phyloP scores from a whole-genome alignment of 64 coral and sea anemone genomes.

The Anthopleura sola region DNA sequence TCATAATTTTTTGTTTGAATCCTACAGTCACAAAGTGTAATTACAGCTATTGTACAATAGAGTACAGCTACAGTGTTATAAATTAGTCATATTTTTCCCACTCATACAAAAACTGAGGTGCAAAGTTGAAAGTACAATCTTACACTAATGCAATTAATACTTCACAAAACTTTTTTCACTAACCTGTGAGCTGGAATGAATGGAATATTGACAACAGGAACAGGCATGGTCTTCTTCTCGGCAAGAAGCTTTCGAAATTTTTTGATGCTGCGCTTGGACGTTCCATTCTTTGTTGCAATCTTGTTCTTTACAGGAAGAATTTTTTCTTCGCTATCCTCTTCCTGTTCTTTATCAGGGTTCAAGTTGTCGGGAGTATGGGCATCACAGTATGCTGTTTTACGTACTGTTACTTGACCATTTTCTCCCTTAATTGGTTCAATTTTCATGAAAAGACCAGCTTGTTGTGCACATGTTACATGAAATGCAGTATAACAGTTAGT shows the following conservation, averaged over 20 bases:
- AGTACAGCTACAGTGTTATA: too few relatives aligned
- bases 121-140: too few relatives aligned
- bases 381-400: conserved; percentile 95
- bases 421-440: conserved; percentile 95
- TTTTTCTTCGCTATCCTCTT: conserved; percentile 65
- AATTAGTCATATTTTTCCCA: too few relatives aligned
- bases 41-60: too few relatives aligned
- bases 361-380: conserved; percentile 74
- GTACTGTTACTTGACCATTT: conserved; percentile 85
- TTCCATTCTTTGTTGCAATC: conserved; percentile 29
- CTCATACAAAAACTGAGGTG: too few relatives aligned
- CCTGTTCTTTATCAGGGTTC: conserved; percentile 72
- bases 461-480: conserved; percentile 98
- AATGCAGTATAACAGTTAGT: conserved; percentile 99
- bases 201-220: conserved; percentile 98
- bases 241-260: conserved; percentile 92
- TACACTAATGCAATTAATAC: too few relatives aligned
- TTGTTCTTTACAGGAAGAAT: conserved; percentile 35
- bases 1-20: too few relatives aligned
- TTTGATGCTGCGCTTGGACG: conserved; percentile 83
- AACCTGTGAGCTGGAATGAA: conserved; percentile 99
- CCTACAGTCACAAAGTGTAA: too few relatives aligned
- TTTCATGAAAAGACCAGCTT: conserved; percentile 99
- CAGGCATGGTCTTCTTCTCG: conserved; percentile 90
- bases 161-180: background rate